Evolutionary conservation across 2,797 vertebrate genomes (phyloP).

Genomic region (Huso huso): DNA sequence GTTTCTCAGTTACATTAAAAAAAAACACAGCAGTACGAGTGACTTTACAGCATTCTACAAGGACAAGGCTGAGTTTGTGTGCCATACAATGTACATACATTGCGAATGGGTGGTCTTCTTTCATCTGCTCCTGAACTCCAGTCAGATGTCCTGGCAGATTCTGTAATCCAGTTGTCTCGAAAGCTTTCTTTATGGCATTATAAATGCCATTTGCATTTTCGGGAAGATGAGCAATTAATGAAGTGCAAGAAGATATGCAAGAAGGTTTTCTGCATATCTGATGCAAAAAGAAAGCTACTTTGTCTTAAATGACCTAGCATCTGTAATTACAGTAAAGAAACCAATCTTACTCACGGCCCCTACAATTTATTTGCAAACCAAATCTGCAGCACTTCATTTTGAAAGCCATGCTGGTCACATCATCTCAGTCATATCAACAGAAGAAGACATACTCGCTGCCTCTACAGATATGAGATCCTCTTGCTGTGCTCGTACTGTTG

Average conservation of each 20-base stretch:
- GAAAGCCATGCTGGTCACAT: not conserved
- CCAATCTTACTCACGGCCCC: not conserved
- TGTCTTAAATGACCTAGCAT: conserved; percentile 9
- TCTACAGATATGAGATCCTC: not conserved
- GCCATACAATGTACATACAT: not conserved
- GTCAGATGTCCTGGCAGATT: not conserved
- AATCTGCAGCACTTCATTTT: not conserved
- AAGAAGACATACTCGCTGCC: not conserved
- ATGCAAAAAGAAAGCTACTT: not conserved
- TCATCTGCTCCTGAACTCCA: not conserved
- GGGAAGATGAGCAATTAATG: not conserved
- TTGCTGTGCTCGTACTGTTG: no score
- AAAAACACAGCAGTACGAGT: no score
- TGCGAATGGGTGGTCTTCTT: not conserved
- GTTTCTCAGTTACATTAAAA: no score
- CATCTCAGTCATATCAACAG: not conserved
- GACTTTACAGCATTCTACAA: not conserved
- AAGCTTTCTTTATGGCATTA: no score
- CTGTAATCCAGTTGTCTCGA: not conserved
- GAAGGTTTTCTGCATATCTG: conserved; percentile 1
- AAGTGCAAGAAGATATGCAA: not conserved
- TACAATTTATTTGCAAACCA: conserved; percentile 4
- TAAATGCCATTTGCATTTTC: not conserved
- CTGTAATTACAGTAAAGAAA: not conserved
- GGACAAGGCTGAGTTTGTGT: not conserved